phyloP scores from a whole-genome alignment of 92 coral and sea anemone species.

The Chrysogorgia sp. region DNA sequence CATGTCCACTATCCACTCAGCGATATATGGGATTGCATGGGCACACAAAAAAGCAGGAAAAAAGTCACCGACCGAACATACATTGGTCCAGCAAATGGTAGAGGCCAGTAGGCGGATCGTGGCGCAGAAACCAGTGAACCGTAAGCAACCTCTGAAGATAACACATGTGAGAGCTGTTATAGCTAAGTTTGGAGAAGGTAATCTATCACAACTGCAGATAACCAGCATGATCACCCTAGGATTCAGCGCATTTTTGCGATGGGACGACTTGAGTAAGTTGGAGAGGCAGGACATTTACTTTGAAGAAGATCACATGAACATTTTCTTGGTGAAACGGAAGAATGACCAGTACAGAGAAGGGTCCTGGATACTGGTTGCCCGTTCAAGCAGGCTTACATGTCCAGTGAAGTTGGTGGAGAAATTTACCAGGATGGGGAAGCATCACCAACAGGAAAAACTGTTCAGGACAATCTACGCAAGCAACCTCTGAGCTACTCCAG shows the following conservation, averaged over 20 bases:
- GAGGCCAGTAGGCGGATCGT: constrained; percentile 32
- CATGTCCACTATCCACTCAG: constrained; percentile 13
- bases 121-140: not conserved
- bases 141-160: constrained; percentile 25
- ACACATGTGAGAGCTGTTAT: constrained; percentile 7
- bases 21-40: constrained; percentile 34
- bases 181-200: constrained; percentile 1
- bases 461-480: constrained; percentile 18
- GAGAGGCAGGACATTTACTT: not conserved
- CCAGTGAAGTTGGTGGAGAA: constrained; percentile 28
- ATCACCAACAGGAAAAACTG: not conserved
- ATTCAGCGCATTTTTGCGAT: constrained; percentile 42
- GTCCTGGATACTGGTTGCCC: constrained; percentile 19
- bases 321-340: constrained; percentile 23
- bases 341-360: constrained; percentile 39
- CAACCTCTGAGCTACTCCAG: not conserved
- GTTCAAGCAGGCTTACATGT: constrained; percentile 8
- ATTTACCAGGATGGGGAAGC: constrained; percentile 2
- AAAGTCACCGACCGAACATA: constrained; percentile 21
- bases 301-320: constrained; percentile 16
- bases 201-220: constrained; percentile 22
- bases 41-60: constrained; percentile 6
- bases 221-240: constrained; percentile 27
- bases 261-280: constrained; percentile 30
- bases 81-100: constrained; percentile 15